Evolutionary conservation across 2,888 invertebrate species (phyloP), one percentile per base, ranked within the genome.

Genomic region (Mycalesis mineus): DNA sequence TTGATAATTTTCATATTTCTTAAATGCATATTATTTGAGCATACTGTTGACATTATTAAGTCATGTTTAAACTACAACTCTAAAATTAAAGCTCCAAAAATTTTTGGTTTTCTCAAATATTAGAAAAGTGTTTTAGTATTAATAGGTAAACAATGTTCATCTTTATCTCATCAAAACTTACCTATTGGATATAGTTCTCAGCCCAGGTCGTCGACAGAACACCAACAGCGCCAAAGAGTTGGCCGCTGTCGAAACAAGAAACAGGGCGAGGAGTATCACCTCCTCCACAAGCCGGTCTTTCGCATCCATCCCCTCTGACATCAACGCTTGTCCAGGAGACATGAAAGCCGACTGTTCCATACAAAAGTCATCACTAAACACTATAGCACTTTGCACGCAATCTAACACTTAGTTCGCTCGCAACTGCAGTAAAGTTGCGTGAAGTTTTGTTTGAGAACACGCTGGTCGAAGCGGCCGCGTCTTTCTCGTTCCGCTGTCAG

Each of bases 181-280:
- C 94, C 94, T 92, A 91, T 95, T 95, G 58, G 95, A 95, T 69
- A 95, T 93, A 65, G 95, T 95, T 72, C 95, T 91, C 49, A 95
- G 87, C 48, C 93, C 92, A 51, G 95, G 93, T 67, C 94, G 91
- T 70, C 93, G 90, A 77, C 93, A 92, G 84, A 95, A 95, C 50
- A 95, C 93, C 67, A 95, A 84, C 66, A 95, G 89, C 57, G 95
- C 93, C 67, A 94, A 90, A 49, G 92, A 91, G 77, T 95, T 95
- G 71, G 94, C 93, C 60, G 93, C 90, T 55, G 95, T 91, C 57
- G 95, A 94, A 67, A 93, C 91, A 73, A 92, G 83, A 75, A 93
- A 91, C 68, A 92, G 78, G 60, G 82, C 82, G 67, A 89, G 86
- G 82, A 89, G 88, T 62, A 88, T 74, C 62, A 88, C 82, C 83